phyloP scores from a whole-genome alignment of 2,888 invertebrate species.

The Acrobasis repandana region DNA sequence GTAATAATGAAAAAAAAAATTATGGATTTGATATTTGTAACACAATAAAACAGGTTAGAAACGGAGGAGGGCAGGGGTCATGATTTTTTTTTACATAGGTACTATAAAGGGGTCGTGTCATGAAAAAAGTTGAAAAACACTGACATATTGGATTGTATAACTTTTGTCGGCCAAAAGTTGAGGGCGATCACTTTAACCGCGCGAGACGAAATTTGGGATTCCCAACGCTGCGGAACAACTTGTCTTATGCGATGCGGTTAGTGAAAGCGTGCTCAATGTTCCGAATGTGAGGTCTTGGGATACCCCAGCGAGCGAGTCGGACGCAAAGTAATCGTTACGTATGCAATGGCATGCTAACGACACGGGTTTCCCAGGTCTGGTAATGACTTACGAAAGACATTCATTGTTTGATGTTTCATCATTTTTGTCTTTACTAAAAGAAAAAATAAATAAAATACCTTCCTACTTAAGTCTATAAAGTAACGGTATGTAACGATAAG shows the following conservation, averaged over 20 bases:
- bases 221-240: slow-evolving; percentile 51
- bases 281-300: slow-evolving; percentile 41
- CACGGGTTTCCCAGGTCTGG: slow-evolving; percentile 30
- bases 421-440: too few relatives aligned
- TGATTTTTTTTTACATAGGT: too few relatives aligned
- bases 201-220: slow-evolving; percentile 37
- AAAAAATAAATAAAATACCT: too few relatives aligned
- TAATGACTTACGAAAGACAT: slow-evolving; percentile 4
- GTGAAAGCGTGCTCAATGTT: slow-evolving; percentile 57
- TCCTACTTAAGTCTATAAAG: too few relatives aligned
- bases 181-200: neutral
- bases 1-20: too few relatives aligned
- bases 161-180: neutral
- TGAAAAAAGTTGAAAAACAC: too few relatives aligned
- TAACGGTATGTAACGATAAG: too few relatives aligned
- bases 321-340: slow-evolving; percentile 38
- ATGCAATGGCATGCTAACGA: slow-evolving; percentile 29
- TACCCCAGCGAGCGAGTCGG: slow-evolving; percentile 47
- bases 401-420: neutral
- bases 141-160: too few relatives aligned
- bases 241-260: slow-evolving; percentile 40
- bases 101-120: too few relatives aligned
- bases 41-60: too few relatives aligned
- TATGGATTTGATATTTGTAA: too few relatives aligned
- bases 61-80: too few relatives aligned